Percentiles rank a stretch among this genome's conserved stretches.
phyloP scores from a whole-genome alignment of 64 coral and sea anemone genomes.

The Montipora foliosa region DNA sequence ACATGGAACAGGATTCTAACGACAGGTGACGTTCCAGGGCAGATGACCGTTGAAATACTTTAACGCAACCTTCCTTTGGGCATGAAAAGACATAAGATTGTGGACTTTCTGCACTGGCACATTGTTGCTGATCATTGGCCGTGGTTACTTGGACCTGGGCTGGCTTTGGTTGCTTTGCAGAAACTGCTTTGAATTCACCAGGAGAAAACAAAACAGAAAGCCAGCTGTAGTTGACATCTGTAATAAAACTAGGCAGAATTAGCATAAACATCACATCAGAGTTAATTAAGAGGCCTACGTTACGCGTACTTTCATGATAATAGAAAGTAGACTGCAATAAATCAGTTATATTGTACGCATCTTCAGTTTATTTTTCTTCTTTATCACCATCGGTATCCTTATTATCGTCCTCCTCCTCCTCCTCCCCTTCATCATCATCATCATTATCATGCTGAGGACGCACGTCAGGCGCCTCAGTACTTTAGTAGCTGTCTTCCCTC shows the following conservation, averaged over 20 bases:
- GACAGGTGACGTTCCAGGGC: slow-evolving; percentile 57
- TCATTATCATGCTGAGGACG: too few relatives aligned
- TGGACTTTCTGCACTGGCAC: background rate
- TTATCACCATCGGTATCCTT: too few relatives aligned
- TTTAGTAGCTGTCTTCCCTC: too few relatives aligned
- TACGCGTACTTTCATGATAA: too few relatives aligned
- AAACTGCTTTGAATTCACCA: slow-evolving; percentile 41
- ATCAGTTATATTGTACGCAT: background rate
- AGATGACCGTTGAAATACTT: slow-evolving; percentile 28
- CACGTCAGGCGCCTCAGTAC: too few relatives aligned
- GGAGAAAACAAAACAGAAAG: slow-evolving; percentile 36
- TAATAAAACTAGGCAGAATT: background rate
- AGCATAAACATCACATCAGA: background rate
- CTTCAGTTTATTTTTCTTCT: too few relatives aligned
- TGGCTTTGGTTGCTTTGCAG: background rate
- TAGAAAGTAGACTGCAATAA: background rate
- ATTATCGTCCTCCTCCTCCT: too few relatives aligned
- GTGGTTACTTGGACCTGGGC: background rate
- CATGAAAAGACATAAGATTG: slow-evolving; percentile 25
- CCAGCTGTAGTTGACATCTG: slow-evolving; percentile 53
- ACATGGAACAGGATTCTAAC: slow-evolving; percentile 21
- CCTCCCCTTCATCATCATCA: too few relatives aligned
- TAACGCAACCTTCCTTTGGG: slow-evolving; percentile 45
- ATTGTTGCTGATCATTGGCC: background rate
- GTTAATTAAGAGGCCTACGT: background rate